Evolutionary conservation across 2,113 vertebrate species (phyloP).

Genomic region (Larimichthys polyactis): DNA sequence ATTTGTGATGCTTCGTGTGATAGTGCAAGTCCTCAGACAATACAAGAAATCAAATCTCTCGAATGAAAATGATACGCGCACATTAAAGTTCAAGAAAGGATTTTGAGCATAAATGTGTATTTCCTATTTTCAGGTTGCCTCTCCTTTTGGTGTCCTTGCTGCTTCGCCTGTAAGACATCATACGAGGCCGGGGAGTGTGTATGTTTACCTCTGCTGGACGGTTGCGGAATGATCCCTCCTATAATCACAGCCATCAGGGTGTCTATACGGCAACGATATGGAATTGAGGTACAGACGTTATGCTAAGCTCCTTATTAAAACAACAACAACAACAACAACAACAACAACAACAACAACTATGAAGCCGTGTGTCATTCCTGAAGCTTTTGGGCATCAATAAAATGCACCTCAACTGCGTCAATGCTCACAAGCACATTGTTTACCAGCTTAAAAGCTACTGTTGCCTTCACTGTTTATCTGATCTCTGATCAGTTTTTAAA

Average conservation of each 20-base stretch:
- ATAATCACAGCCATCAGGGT: slow-evolving; percentile 71
- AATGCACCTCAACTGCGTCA: not conserved
- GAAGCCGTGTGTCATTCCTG: not conserved
- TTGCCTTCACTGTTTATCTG: slow-evolving; percentile 31
- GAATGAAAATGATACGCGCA: no score
- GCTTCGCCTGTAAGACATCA: slow-evolving; percentile 78
- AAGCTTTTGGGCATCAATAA: accelerated
- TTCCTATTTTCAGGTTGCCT: slow-evolving; percentile 74
- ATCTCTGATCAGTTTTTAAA: slow-evolving; percentile 22
- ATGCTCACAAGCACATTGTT: not conserved
- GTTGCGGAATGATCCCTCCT: slow-evolving; percentile 68
- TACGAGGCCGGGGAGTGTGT: slow-evolving; percentile 78
- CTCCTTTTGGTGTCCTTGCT: slow-evolving; percentile 80
- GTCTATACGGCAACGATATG: slow-evolving; percentile 68
- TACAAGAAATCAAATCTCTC: not conserved
- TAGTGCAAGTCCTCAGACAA: not conserved
- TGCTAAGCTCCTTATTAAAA: not conserved
- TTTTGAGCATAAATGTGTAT: not conserved
- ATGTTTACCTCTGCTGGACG: slow-evolving; percentile 81
- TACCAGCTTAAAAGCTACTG: not conserved
- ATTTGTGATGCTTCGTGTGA: not conserved
- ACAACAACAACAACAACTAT: no score
- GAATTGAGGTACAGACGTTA: slow-evolving; percentile 59
- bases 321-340: no score
- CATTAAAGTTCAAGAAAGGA: no score